Base-by-base conservation (phyloP, 2,113 vertebrate genomes). In the Puntigrus tetrazona region DNA sequence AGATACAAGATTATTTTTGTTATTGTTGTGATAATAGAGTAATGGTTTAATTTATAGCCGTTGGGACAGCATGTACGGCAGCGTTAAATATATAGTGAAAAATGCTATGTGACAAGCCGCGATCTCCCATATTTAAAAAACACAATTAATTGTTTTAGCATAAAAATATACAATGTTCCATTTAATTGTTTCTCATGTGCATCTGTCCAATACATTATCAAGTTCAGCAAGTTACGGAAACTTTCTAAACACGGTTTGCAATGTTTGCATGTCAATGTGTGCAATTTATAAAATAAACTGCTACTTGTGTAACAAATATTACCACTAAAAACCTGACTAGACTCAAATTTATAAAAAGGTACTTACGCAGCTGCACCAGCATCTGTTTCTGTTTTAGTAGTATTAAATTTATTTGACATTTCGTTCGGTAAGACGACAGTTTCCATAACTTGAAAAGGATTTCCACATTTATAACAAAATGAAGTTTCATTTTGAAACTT, bases 391-490 rank as follows among this genome's bases (percentile, higher is more conserved):
- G 16, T 1, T 2, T 36, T 27, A 11, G 25, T 18, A 36, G 70
- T 4, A 9, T 20, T 25, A 29, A 80, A 10, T 1, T 0, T 0
- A 1, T 41, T 10, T 25, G 34, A 7, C 8, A 45, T 47, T 0
- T 3, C 8, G 36, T 11, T 0, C 9, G 43, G 43, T 14, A 36
- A 0, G 1, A 7, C 1, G 7, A 81, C 1, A 14, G 2, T 0
- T 1, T 76, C 25, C 0, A 87, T 20, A 0, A 0, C 0, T 81
- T 87, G 77, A 14, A 88, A 47, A 34, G 91, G 80, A 25, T 83
- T 69, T 34, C 89, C 0, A 84, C 91, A 92, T 72, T 88, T 92
- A 0, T 1, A 0, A 65, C 91, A 93, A 0, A 0, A 0, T 6
- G 0, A 0, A 1, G 5, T 1, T 0, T 0, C 0, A 63, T 0